Evolutionary conservation across 2,888 invertebrate genomes (phyloP).

Genomic region (Frankliniella fusca): DNA sequence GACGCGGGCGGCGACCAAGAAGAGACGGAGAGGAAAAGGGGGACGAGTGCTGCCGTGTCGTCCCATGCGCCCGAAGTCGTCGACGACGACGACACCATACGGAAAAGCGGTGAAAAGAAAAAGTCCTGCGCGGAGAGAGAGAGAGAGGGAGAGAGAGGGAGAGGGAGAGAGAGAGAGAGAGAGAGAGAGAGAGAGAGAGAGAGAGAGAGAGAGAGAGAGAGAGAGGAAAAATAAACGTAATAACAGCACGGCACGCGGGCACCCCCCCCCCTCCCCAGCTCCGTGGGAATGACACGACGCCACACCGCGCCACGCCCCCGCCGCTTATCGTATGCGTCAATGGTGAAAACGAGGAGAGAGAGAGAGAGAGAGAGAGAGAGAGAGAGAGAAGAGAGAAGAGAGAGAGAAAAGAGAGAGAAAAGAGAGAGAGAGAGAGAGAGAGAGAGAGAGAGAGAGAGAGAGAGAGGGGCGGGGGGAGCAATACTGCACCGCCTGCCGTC

Average conservation of each 20-base stretch:
- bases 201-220: neutral
- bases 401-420: neutral
- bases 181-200: neutral
- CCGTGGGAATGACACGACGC: constrained; percentile 11
- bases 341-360: constrained; percentile 1
- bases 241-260: neutral
- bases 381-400: neutral
- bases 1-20: too few relatives aligned
- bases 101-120: too few relatives aligned
- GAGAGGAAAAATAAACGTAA: neutral
- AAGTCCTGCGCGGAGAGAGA: too few relatives aligned
- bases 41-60: too few relatives aligned
- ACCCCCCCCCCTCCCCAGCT: too few relatives aligned
- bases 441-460: neutral
- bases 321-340: neutral
- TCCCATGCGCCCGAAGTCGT: too few relatives aligned
- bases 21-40: too few relatives aligned
- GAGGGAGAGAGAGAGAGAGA: neutral
- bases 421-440: neutral
- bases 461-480: neutral
- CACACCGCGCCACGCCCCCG: neutral
- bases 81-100: too few relatives aligned
- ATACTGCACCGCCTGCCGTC: neutral
- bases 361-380: neutral
- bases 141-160: neutral